These are phyloP conservation scores for Scaptomyza tumidula DNA, from an alignment of 2,888 invertebrate species.

Conservation along the genomic window DNA sequence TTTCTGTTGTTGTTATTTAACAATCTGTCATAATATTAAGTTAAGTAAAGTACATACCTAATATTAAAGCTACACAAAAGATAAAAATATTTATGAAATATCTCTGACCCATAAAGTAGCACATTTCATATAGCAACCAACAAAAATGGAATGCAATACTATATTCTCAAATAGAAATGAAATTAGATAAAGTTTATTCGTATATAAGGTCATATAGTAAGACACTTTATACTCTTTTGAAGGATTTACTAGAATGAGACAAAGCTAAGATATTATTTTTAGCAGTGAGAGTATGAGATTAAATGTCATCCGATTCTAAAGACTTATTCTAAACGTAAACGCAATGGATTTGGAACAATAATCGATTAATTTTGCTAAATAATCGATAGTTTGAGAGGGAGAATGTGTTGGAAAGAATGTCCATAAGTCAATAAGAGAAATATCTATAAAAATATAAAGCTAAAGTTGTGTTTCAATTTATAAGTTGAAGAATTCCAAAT, in stretches of 20 bases:
- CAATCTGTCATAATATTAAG: constrained; percentile 11
- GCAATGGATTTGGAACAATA: too few species aligned
- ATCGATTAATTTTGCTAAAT: too few species aligned
- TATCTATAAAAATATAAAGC: too few species aligned
- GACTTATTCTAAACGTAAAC: too few species aligned
- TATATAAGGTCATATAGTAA: background rate
- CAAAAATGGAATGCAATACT: background rate
- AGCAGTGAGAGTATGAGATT: background rate
- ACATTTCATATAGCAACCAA: background rate
- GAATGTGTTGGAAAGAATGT: too few species aligned
- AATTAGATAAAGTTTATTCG: background rate
- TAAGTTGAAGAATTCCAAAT: too few species aligned
- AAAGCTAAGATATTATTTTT: background rate
- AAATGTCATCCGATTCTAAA: too few species aligned
- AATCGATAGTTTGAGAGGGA: too few species aligned
- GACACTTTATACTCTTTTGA: background rate
- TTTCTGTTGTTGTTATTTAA: constrained; percentile 1
- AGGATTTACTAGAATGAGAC: background rate
- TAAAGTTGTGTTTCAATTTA: too few species aligned
- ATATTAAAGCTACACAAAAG: background rate
- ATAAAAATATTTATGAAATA: background rate
- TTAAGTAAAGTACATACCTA: background rate
- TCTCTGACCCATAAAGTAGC: constrained; percentile 12
- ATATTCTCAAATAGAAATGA: too few species aligned
- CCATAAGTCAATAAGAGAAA: too few species aligned